A percentile compares a stretch with the other conserved stretches of the same genome.
Conservation (phyloP, 1,140 invertebrate genomes). For the Phymastichus coffea region DNA sequence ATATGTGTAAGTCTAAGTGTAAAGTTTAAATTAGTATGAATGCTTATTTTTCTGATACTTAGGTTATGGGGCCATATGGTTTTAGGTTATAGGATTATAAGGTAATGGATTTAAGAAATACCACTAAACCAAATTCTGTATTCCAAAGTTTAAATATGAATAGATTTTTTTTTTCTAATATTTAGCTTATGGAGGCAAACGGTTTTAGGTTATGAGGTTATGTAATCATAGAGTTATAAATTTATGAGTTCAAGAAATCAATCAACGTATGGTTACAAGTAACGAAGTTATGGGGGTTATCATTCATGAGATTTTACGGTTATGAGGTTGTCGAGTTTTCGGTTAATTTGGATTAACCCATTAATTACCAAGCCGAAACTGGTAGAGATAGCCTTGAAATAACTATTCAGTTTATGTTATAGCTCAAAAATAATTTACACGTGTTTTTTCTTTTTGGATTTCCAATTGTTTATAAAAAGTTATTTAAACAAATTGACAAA, state of each 20-base stretch:
- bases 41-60: background rate
- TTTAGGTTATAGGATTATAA: background rate
- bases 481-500: no score
- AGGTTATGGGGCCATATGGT: background rate
- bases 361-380: no score
- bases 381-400: no score
- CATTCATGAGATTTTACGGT: background rate
- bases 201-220: background rate
- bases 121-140: background rate
- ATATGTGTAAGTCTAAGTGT: background rate
- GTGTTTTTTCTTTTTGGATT: no score
- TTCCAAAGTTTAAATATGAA: background rate
- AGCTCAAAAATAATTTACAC: no score
- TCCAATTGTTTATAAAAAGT: no score
- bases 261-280: background rate
- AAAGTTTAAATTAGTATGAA: no score
- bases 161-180: background rate
- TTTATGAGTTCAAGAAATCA: background rate
- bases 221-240: background rate
- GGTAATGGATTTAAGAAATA: background rate
- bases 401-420: no score
- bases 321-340: background rate
- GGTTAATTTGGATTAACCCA: background rate
- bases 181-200: background rate
- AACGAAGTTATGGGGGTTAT: background rate